Evolutionary conservation across 2,797 vertebrate genomes (phyloP), one percentile per base, ranked within the genome.

Genomic region (Carcharodon carcharias): DNA sequence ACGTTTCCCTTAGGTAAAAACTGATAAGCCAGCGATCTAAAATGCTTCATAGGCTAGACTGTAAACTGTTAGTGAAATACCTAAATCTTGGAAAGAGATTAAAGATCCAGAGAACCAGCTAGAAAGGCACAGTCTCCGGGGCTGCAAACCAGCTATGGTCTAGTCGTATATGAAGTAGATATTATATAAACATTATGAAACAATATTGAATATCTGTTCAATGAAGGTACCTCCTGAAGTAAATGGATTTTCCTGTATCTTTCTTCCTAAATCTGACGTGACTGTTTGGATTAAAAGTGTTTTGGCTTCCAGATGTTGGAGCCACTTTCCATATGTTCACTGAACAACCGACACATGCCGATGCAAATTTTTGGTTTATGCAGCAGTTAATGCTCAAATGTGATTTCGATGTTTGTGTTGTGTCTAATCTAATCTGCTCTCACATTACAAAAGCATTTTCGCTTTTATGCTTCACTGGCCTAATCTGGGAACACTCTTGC

Each of bases 401-500:
- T 40, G 63, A 93, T 28, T 93, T n/a, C 91, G 45, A n/a, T 45
- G 91, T 93, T 45, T 67, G 91, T 65, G 91, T 40, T 67, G 63
- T 67, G 61, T 67, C 63, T 93, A 95, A 95, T 95, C 54, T 77
- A 77, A 77, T 77, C 65, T 77, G 65, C 28, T 56, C 31, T 77
- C 54, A 35, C 69, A 71, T 77, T 56, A 77, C 94, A 56, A 50
- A 50, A 56, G 69, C 94, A 58, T 95, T 95, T 95, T 95, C 28
- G 31, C 94, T 95, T 95, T 35, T 95, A 71, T 58, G 65, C 94
- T 95, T 77, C 45, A 58, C 69, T n/a, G 45, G 8, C 31, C 45
- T 77, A 95, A 95, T 95, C 69, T 73, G 71, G 45, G 77, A 77
- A 77, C 50, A 95, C 69, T 77, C 89, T 95, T 77, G 7, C 31